Percentiles rank a stretch among this genome's conserved stretches.
Evolutionary conservation across 2,888 invertebrate species (phyloP).

Genomic region (Balanococcus diminutus): DNA sequence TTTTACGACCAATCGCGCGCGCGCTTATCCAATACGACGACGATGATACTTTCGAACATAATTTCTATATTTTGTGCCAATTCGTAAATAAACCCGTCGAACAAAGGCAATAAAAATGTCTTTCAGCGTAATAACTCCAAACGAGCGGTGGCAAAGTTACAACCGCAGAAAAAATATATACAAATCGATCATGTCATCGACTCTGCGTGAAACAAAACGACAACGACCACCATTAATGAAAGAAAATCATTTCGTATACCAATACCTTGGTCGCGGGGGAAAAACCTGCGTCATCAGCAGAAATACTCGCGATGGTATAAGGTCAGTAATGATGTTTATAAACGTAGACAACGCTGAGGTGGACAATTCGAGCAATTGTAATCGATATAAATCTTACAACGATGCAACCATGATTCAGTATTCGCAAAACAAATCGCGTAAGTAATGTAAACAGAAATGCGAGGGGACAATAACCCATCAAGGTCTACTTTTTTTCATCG

Average conservation of each 20-base stretch:
- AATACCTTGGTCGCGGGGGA: neutral
- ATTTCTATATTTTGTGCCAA: neutral
- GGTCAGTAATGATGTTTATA: conserved; percentile 51
- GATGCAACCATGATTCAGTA: conserved; percentile 45
- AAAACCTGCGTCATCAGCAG: conserved; percentile 42
- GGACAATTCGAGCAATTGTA: conserved; percentile 18
- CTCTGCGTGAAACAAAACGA: neutral
- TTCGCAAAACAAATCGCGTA: neutral
- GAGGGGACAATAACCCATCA: conserved; percentile 48
- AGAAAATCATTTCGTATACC: neutral
- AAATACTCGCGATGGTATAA: conserved; percentile 47
- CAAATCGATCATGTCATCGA: conserved; percentile 14
- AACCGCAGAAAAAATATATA: neutral
- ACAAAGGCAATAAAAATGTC: conserved; percentile 1
- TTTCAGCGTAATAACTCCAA: neutral
- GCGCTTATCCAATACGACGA: neutral
- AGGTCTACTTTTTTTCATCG: neutral
- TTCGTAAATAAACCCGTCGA: neutral
- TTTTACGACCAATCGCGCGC: neutral
- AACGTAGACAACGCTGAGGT: conserved; percentile 45
- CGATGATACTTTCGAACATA: neutral
- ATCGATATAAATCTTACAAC: conserved; percentile 17
- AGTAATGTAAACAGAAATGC: conserved; percentile 44
- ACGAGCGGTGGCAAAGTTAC: neutral
- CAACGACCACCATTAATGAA: conserved; percentile 26